Evolutionary conservation across 2,888 invertebrate genomes (phyloP).

Genomic region (Psylliodes chrysocephalus): DNA sequence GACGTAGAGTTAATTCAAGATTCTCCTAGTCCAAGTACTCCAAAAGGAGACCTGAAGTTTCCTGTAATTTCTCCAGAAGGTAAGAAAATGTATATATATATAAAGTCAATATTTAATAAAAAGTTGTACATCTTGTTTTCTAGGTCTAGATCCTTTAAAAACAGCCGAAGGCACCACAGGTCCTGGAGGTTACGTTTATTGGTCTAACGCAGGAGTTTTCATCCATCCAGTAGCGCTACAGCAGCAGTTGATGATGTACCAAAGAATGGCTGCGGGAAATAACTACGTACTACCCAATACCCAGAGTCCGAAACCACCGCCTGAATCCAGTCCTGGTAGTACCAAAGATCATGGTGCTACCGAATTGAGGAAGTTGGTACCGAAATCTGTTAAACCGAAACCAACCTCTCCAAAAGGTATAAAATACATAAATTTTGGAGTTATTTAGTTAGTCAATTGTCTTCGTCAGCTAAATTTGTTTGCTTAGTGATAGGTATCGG

Average conservation of each 20-base stretch:
- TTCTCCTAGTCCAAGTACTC: slow-evolving; percentile 55
- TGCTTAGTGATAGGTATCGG: no score
- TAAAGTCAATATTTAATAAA: no score
- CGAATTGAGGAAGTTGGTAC: slow-evolving; percentile 62
- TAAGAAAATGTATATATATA: no score
- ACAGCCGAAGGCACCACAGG: slow-evolving; percentile 61
- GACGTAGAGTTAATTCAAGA: slow-evolving; percentile 64
- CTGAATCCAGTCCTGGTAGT: slow-evolving; percentile 40
- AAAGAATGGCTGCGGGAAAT: slow-evolving; percentile 72
- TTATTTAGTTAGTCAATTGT: no score
- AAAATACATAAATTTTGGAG: slow-evolving; percentile 6
- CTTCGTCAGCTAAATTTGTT: no score
- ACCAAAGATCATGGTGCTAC: slow-evolving; percentile 41
- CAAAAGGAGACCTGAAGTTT: slow-evolving; percentile 47
- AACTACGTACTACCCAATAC: slow-evolving; percentile 56
- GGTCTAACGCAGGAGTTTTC: slow-evolving; percentile 77
- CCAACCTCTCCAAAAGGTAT: slow-evolving; percentile 39
- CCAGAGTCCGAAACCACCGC: slow-evolving; percentile 54
- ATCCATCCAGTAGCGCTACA: slow-evolving; percentile 80
- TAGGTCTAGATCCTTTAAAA: slow-evolving; percentile 61
- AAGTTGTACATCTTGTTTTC: no score
- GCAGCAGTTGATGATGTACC: slow-evolving; percentile 79
- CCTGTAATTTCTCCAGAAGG: slow-evolving; percentile 55
- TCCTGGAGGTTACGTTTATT: slow-evolving; percentile 71
- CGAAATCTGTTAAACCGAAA: slow-evolving; percentile 50